Evolutionary conservation across 2,888 invertebrate genomes (phyloP).

Genomic region (Bellardia bayeri): DNA sequence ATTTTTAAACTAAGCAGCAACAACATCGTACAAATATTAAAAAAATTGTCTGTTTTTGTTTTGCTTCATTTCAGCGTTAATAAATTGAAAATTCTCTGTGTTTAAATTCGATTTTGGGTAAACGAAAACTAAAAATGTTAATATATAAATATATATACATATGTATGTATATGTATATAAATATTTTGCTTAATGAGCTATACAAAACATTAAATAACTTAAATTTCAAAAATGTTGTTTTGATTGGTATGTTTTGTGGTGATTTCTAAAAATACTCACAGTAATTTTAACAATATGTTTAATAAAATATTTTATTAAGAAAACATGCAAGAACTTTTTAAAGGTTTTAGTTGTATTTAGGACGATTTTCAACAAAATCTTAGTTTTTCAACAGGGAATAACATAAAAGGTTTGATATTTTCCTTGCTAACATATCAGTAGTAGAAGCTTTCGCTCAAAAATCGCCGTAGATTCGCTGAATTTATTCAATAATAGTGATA

Average conservation of each 20-base stretch:
- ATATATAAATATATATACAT: background rate
- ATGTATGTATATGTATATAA: background rate
- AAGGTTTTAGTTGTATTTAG: too few relatives aligned
- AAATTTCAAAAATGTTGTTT: constrained; percentile 54
- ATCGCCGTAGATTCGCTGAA: too few relatives aligned
- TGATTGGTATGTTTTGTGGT: constrained; percentile 49
- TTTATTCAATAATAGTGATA: too few relatives aligned
- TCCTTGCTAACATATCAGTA: too few relatives aligned
- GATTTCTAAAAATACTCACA: constrained; percentile 31
- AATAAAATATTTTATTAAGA: constrained; percentile 24
- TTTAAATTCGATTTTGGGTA: constrained; percentile 42
- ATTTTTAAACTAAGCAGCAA: constrained; percentile 28
- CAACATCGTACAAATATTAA: constrained; percentile 59
- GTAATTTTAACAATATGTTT: constrained; percentile 34
- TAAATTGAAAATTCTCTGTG: constrained; percentile 65
- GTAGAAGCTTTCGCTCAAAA: too few relatives aligned
- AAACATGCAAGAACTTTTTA: too few relatives aligned
- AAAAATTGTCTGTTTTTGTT: constrained; percentile 26
- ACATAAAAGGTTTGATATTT: too few relatives aligned
- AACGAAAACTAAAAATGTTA: background rate
- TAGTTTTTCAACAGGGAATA: too few relatives aligned
- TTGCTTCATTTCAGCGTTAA: constrained; percentile 51
- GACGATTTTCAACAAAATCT: too few relatives aligned
- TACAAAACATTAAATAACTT: constrained; percentile 55
- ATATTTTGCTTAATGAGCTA: constrained; percentile 67